phyloP scores from a whole-genome alignment of 2,888 invertebrate species.

The Polietes domitor region DNA sequence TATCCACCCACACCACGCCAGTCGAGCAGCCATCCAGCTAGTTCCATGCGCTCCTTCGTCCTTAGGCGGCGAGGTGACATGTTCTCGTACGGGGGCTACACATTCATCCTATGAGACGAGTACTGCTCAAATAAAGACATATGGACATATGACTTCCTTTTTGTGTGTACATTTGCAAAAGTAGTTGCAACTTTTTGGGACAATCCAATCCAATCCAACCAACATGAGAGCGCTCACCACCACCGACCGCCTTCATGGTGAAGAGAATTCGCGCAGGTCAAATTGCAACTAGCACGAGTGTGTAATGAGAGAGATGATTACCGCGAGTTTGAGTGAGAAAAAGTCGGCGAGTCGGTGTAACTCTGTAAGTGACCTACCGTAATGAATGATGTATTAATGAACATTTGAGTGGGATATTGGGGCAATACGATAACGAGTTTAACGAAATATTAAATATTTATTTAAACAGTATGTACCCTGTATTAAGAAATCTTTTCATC shows the following conservation, averaged over 20 bases:
- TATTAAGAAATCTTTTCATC: neutral
- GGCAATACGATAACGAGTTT: neutral
- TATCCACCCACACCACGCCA: neutral
- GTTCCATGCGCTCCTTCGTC: too few species aligned
- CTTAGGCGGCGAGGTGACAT: too few species aligned
- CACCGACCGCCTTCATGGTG: conserved; percentile 30
- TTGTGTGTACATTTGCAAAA: conserved; percentile 27
- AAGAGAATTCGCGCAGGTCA: conserved; percentile 50
- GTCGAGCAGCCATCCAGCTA: too few species aligned
- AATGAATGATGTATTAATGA: conserved; percentile 35
- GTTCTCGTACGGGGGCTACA: too few species aligned
- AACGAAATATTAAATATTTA: neutral
- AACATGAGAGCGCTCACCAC: conserved; percentile 25
- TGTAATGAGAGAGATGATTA: conserved; percentile 14
- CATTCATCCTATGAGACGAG: neutral
- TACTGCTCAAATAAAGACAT: neutral
- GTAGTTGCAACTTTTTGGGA: conserved; percentile 44
- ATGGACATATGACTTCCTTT: neutral
- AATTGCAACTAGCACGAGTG: neutral
- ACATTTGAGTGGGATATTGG: neutral
- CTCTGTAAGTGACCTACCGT: conserved; percentile 56
- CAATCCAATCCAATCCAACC: conserved; percentile 52
- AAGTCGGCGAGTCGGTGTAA: conserved; percentile 14
- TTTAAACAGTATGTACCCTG: neutral
- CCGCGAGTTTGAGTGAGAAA: neutral